Base-by-base conservation (phyloP, 2,888 invertebrate genomes). In the Ophioninae sp. region DNA sequence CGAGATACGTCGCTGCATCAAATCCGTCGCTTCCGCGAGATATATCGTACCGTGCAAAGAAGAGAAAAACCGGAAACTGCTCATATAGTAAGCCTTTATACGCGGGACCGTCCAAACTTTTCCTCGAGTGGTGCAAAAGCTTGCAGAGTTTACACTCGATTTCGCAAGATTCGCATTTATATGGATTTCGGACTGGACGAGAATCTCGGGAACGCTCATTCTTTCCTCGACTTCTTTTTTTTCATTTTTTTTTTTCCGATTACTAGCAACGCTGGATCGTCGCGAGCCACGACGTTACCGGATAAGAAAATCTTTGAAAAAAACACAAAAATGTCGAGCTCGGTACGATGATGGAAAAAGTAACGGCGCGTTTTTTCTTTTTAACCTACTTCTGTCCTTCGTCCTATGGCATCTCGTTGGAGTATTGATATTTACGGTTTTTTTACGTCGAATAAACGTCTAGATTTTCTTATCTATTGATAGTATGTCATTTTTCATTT, bases 131-230 rank as follows among this genome's bases (percentile, higher is more conserved):
- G 79, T 79, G 64, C 59, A 61, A 83, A 79, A 83, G 82, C 82
- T 83, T 76, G 80, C 82, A 79, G 86, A 87, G 88, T 91, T 88
- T 88, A 85, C 87, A 84, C 83, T 86, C 86, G 84, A 87, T 88
- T 78, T 87, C 76, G 74, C 58, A 73, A 86, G 85, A 86, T 88
- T 86, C 86, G 76, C 82, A 85, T 86, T 86, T 84, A 73, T 67
- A 82, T 71, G 8, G 79, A 82, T 84, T 71, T 79, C 44, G 44
- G 67, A 41, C 71, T 71, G 69, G 77, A 61, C 68, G 58, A 69
- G 68, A 68, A 77, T 23, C 44, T 58, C 58, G 41, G 65, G 39
- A 37, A 44, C 39, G 13, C 39, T 39, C 37, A 75, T 71, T 64
- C n/a, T 79, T 44, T 61, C 59, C 37, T 10, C n/a, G n/a, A n/a